These are phyloP conservation scores for Sylvilagus floridanus DNA, from an alignment of 2,797 vertebrate genomes.

Conservation along the genomic window DNA sequence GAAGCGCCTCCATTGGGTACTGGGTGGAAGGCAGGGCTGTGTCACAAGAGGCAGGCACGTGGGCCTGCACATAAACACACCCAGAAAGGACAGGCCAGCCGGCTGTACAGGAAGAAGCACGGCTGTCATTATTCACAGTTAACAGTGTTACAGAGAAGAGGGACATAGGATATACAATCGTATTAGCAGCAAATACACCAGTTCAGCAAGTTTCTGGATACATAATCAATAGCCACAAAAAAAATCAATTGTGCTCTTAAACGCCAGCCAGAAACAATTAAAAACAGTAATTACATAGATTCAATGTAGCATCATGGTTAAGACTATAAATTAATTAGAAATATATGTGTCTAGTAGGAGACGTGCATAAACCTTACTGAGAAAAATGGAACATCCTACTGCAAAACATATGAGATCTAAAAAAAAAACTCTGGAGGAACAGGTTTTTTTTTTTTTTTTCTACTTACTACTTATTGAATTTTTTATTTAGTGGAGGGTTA, in stretches of 20 bases:
- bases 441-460: no score
- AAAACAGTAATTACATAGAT: constrained; percentile 51
- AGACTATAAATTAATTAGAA: constrained; percentile 56
- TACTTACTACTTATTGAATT: no score
- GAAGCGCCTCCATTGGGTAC: background rate
- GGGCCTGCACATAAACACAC: fast-evolving
- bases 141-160: background rate
- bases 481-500: no score
- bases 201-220: constrained; percentile 1
- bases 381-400: background rate
- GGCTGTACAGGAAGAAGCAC: background rate
- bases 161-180: background rate
- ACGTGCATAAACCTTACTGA: background rate
- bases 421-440: no score
- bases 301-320: constrained; percentile 8
- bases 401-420: background rate
- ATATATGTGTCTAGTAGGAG: background rate
- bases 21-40: background rate
- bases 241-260: constrained; percentile 33
- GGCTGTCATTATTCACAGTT: background rate
- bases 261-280: constrained; percentile 60
- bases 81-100: background rate
- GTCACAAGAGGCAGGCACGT: background rate
- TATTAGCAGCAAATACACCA: constrained; percentile 35
- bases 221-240: constrained; percentile 6